Evolutionary conservation across 2,113 vertebrate genomes (phyloP).

Genomic region (Sphaerodactylus townsendi): DNA sequence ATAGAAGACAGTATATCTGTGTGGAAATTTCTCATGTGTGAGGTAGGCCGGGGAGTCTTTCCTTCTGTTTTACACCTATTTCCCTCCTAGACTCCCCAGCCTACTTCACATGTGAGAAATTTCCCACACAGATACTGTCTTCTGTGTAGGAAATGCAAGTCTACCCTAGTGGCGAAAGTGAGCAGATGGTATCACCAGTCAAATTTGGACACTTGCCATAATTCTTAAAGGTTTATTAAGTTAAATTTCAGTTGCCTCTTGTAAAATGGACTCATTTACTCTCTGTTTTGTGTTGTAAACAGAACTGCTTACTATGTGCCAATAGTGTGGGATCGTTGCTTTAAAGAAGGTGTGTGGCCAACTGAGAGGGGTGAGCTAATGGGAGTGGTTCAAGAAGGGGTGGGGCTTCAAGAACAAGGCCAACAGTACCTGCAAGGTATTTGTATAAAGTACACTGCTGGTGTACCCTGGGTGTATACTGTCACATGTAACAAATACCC

Average conservation of each 20-base stretch:
- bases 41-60: too few relatives aligned
- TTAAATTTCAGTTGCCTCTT: neutral
- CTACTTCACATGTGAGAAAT: neutral
- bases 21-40: too few relatives aligned
- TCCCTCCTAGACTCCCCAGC: neutral
- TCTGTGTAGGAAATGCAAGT: neutral
- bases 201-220: neutral
- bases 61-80: constrained; percentile 14
- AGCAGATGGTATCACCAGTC: neutral
- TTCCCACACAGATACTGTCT: neutral
- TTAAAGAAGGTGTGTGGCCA: neutral
- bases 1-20: too few relatives aligned
- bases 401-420: neutral
- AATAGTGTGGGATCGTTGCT: neutral
- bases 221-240: neutral
- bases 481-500: neutral
- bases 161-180: neutral
- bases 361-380: neutral
- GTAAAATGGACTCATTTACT: neutral
- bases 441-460: too few relatives aligned
- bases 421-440: neutral
- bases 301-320: neutral
- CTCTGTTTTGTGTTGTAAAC: neutral
- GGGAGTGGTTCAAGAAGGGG: neutral
- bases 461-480: neutral